Evolutionary conservation across 2,888 invertebrate genomes (phyloP).

Genomic region (Microplitis manilae): DNA sequence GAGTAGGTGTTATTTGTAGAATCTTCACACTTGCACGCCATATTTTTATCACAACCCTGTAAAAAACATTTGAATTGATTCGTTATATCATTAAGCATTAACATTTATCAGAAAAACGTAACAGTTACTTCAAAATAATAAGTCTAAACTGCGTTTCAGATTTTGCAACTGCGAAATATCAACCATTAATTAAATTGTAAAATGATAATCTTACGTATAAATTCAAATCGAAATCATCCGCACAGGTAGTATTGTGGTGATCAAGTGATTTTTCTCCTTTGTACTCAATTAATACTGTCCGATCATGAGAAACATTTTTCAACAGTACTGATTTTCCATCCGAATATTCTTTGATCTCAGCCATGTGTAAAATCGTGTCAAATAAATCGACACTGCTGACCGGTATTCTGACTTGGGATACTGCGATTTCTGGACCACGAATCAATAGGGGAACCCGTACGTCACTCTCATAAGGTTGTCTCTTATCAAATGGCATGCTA

Average conservation of each 20-base stretch:
- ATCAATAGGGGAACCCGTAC: constrained; percentile 87
- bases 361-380: constrained; percentile 85
- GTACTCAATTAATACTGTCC: constrained; percentile 85
- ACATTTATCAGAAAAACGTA: too few species aligned
- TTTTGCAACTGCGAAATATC: too few species aligned
- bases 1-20: constrained; percentile 86
- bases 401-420: constrained; percentile 73
- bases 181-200: neutral
- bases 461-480: constrained; percentile 93
- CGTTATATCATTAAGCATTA: constrained; percentile 39
- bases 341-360: constrained; percentile 74
- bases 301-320: constrained; percentile 65
- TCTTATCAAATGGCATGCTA: constrained; percentile 88
- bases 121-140: too few species aligned
- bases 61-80: constrained; percentile 45
- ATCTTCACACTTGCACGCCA: constrained; percentile 90
- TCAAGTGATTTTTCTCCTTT: constrained; percentile 81
- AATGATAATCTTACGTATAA: constrained; percentile 74
- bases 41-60: constrained; percentile 78
- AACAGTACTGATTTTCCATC: constrained; percentile 61
- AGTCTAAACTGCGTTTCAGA: too few species aligned
- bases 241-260: constrained; percentile 77
- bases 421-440: constrained; percentile 80
- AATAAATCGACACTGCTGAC: constrained; percentile 87
- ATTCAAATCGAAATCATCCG: constrained; percentile 76